Base-by-base conservation (phyloP, 2,113 vertebrate genomes). In the Zosterops borbonicus region DNA sequence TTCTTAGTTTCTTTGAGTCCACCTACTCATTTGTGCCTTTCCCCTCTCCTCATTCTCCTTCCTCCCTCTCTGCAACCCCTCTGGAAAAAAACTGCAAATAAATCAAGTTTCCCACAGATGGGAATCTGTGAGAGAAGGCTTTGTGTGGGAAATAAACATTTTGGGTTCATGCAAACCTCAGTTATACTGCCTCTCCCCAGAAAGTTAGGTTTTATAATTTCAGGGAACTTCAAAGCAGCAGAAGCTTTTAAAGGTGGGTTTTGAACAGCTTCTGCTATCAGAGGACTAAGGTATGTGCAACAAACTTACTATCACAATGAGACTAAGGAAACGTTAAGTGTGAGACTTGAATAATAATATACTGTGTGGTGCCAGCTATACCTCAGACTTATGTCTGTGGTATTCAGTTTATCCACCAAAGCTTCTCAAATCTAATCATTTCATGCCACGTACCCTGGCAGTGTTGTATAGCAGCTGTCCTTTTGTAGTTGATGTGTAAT, bases 401-500 rank as follows among this genome's bases (percentile, higher is more conserved):
- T 87, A 96, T 97, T 97, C 92, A 97, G 94, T 96, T 97, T 96
- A 96, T 92, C 92, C 94, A 96, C 89, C 89, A 88, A 92, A 95
- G 90, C 90, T 86, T 92, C 78, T 85, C 75, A 73, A 79, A 81
- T 89, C 75, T 92, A 81, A 91, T 86, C 58, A 67, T 90, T 80
- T 94, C 90, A 82, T 60, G 55, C 90, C 85, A 91, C 22, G 55
- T 96, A 94, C 64, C 89, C 92, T 92, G 92, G 86, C 93, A 70
- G 70, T 90, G 80, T 93, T 91, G 90, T 90, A 55, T 82, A 95
- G 83, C 81, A 64, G 35, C 92, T 94, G 74, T 82, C 95, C 96
- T 95, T 94, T 96, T 95, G 81, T 90, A 91, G 91, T 47, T 58
- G 93, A 90, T 89, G 60, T 81, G 27, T 93, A 95, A 96, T 96